Evolutionary conservation across 2,888 invertebrate genomes (phyloP).

Genomic region (Synergus gifuensis): DNA sequence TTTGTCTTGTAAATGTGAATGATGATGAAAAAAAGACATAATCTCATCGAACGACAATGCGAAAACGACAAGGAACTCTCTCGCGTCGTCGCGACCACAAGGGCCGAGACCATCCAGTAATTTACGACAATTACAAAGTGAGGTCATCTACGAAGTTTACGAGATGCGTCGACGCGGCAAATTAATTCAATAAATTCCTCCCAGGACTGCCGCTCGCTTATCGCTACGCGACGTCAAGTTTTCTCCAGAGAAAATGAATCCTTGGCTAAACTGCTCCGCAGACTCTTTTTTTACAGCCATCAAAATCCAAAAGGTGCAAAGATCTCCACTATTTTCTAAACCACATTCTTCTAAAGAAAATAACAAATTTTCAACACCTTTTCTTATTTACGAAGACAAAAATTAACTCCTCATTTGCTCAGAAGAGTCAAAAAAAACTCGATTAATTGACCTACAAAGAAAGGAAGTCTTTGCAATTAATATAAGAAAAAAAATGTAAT

Average conservation of each 20-base stretch:
- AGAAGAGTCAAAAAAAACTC: not conserved
- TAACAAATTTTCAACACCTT: not conserved
- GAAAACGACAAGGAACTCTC: constrained; percentile 34
- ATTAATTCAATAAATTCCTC: constrained; percentile 77
- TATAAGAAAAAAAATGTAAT: not conserved
- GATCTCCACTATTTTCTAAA: not conserved
- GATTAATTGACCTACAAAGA: not conserved
- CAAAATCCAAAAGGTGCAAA: not conserved
- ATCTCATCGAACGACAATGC: constrained; percentile 24
- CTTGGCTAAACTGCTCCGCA: not conserved
- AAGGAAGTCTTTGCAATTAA: not conserved
- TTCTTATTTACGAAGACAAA: not conserved
- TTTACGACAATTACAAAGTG: constrained; percentile 76
- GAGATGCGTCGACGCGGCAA: constrained; percentile 76
- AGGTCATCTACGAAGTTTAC: constrained; percentile 77
- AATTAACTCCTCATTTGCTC: not conserved
- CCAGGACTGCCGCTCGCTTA: constrained; percentile 60
- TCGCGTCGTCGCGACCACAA: constrained; percentile 50
- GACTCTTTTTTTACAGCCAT: constrained; percentile 13
- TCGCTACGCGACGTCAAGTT: constrained; percentile 47
- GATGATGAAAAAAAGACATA: not conserved
- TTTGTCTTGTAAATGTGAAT: not conserved
- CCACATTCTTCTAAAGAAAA: not conserved
- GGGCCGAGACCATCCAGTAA: constrained; percentile 56
- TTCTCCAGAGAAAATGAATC: constrained; percentile 39